Evolutionary conservation across 2,113 vertebrate genomes (phyloP).

Genomic region (Alligator sinensis): DNA sequence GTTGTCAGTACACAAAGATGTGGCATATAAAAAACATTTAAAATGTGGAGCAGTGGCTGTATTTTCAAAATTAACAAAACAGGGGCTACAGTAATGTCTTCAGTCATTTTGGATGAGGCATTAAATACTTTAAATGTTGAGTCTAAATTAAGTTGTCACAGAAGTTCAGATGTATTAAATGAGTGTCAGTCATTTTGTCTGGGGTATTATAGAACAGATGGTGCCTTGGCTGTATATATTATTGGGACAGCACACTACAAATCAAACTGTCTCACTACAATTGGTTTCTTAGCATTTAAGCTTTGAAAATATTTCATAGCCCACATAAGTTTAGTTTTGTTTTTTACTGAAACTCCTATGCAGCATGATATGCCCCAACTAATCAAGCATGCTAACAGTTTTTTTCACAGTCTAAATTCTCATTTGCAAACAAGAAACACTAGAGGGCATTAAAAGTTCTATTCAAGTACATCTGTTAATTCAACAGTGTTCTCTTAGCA

Average conservation of each 20-base stretch:
- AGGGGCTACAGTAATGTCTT: not conserved
- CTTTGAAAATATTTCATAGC: not conserved
- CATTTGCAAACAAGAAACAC: slow-evolving; percentile 67
- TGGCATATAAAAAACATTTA: not conserved
- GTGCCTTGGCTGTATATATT: not conserved
- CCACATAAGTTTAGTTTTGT: not conserved
- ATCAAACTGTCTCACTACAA: not conserved
- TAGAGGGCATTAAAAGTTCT: slow-evolving; percentile 80
- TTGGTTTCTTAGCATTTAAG: not conserved
- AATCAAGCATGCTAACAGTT: not conserved
- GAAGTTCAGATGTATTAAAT: not conserved
- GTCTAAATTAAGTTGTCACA: not conserved
- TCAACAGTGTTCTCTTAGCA: not conserved
- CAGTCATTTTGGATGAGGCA: not conserved
- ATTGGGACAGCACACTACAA: not conserved
- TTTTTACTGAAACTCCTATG: not conserved
- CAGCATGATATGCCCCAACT: not conserved
- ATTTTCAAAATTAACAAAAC: not conserved
- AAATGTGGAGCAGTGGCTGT: not conserved
- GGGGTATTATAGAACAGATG: not conserved
- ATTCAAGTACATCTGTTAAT: not conserved
- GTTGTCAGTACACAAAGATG: not conserved
- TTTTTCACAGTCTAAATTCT: slow-evolving; percentile 20
- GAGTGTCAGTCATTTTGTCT: not conserved
- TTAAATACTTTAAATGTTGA: not conserved